Conservation (phyloP, 1,140 invertebrate genomes). For the Diprion similis region DNA sequence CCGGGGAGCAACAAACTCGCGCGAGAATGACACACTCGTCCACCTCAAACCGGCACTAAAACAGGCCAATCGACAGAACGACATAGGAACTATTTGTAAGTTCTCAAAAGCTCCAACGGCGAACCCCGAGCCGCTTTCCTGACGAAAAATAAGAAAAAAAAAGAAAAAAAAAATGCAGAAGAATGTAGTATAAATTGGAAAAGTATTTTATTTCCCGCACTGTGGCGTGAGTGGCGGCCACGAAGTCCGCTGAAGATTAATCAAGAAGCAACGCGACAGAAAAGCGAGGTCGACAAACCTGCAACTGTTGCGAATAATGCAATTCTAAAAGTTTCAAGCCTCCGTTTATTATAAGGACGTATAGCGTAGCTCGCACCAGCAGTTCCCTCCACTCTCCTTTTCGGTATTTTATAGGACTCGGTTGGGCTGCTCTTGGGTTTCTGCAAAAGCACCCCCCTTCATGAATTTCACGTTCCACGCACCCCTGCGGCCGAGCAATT, state of each 20-base stretch:
- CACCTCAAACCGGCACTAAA: background rate
- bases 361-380: too few relatives aligned
- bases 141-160: too few relatives aligned
- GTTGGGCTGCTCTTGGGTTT: background rate
- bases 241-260: too few relatives aligned
- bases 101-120: background rate
- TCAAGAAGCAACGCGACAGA: too few relatives aligned
- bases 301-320: background rate
- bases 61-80: background rate
- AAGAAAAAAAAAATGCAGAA: too few relatives aligned
- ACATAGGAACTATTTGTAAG: background rate
- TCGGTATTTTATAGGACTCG: background rate
- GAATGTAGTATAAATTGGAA: too few relatives aligned
- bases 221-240: too few relatives aligned
- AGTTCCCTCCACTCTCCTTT: background rate
- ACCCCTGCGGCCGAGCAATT: background rate
- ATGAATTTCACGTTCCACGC: background rate
- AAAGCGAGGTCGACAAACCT: background rate
- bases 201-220: too few relatives aligned
- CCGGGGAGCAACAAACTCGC: slow-evolving; percentile 10
- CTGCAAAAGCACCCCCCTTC: background rate
- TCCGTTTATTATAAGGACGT: background rate
- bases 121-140: too few relatives aligned
- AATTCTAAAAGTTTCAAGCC: background rate
- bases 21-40: background rate